Percentiles rank a stretch among this genome's conserved stretches.
Evolutionary conservation across 2,888 invertebrate species (phyloP).

Genomic region (Drosophila pseudotakahashii): DNA sequence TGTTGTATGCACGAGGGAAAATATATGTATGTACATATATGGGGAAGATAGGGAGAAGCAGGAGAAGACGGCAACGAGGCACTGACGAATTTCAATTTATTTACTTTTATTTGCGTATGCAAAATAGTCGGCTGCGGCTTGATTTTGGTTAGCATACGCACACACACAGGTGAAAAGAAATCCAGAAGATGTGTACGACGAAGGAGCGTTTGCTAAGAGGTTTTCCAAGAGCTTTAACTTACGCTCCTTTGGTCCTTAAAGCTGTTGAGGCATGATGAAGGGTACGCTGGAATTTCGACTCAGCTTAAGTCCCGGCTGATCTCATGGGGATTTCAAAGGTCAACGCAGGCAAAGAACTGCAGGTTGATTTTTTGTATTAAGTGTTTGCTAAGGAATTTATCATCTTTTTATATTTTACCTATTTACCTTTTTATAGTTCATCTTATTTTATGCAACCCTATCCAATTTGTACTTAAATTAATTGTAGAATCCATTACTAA

Average conservation of each 20-base stretch:
- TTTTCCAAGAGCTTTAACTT: slow-evolving; percentile 3
- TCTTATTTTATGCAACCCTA: too few relatives aligned
- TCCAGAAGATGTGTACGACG: neutral
- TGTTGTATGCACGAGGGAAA: slow-evolving; percentile 42
- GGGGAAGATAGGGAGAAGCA: neutral
- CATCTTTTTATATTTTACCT: too few relatives aligned
- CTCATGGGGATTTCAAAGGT: neutral
- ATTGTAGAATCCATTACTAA: neutral
- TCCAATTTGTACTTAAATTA: neutral
- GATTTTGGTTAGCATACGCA: slow-evolving; percentile 62
- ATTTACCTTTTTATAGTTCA: too few relatives aligned
- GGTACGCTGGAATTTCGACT: neutral
- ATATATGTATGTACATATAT: neutral
- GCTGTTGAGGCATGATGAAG: neutral
- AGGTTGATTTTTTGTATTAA: neutral
- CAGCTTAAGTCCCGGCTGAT: neutral
- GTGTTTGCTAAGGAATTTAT: neutral
- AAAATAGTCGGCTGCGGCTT: slow-evolving; percentile 67
- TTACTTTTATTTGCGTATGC: slow-evolving; percentile 77
- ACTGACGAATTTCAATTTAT: slow-evolving; percentile 73
- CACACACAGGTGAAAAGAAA: slow-evolving; percentile 11
- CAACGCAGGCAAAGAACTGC: neutral
- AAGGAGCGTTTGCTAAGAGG: neutral
- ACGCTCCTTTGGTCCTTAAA: slow-evolving; percentile 7
- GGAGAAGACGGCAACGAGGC: slow-evolving; percentile 3